Conservation (phyloP, 1,140 invertebrate species). For the Leptinotarsa texana region DNA sequence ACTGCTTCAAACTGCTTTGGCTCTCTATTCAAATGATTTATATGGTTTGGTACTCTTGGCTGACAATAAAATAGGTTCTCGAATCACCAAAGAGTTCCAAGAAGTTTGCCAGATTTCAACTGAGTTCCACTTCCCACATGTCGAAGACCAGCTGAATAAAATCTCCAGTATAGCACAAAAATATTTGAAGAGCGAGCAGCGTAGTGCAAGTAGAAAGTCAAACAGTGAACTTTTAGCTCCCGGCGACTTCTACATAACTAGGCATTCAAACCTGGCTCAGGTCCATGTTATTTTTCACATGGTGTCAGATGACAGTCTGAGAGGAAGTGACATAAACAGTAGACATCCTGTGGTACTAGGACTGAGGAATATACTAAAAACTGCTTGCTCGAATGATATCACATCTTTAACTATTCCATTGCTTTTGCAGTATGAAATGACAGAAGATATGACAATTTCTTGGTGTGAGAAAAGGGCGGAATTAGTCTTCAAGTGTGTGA, state of each 20-base stretch:
- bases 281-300: conserved; percentile 95
- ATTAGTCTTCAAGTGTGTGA: conserved; percentile 96
- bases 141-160: conserved; percentile 84
- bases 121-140: conserved; percentile 88
- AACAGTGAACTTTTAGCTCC: conserved; percentile 67
- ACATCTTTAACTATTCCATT: conserved; percentile 92
- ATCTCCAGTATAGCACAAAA: conserved; percentile 57
- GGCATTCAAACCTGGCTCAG: conserved; percentile 94
- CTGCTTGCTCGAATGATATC: conserved; percentile 90
- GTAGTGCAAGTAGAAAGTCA: conserved; percentile 39
- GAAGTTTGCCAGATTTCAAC: conserved; percentile 69
- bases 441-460: conserved; percentile 95
- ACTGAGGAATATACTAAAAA: conserved; percentile 91
- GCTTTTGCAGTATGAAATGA: conserved; percentile 88
- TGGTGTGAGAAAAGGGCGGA: conserved; percentile 97
- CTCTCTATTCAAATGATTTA: conserved; percentile 89
- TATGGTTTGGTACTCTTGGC: conserved; percentile 86
- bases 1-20: conserved; percentile 89
- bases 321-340: conserved; percentile 87
- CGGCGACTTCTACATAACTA: conserved; percentile 93
- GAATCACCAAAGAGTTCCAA: conserved; percentile 70
- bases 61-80: conserved; percentile 76
- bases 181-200: conserved; percentile 43
- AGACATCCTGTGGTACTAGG: conserved; percentile 95
- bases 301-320: conserved; percentile 76